phyloP scores from a whole-genome alignment of 2,888 invertebrate genomes.

The Cerceris rybyensis region DNA sequence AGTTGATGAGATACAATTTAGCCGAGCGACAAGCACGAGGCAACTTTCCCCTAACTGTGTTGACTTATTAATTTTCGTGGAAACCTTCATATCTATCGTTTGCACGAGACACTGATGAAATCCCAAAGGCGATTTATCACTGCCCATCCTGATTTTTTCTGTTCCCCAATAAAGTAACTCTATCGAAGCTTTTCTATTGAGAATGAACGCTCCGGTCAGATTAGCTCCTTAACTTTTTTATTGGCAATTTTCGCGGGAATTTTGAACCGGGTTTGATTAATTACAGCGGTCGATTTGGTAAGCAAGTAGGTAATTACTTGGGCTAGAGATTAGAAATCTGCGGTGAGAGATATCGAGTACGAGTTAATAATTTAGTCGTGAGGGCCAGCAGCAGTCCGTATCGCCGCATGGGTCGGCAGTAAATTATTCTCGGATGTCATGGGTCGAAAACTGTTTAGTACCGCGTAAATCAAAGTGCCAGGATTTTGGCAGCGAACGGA shows the following conservation, averaged over 20 bases:
- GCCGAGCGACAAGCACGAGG: no score
- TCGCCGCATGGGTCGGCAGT: constrained; percentile 27
- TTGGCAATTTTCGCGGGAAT: constrained; percentile 14
- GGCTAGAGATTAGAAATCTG: constrained; percentile 40
- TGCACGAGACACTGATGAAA: no score
- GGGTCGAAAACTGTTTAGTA: constrained; percentile 34
- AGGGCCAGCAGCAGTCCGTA: constrained; percentile 16
- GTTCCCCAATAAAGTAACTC: no score
- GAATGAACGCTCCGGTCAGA: no score
- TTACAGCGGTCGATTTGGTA: constrained; percentile 14
- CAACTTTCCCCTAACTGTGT: no score
- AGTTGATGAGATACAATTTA: no score
- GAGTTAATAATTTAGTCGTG: constrained; percentile 55
- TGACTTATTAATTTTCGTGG: no score
- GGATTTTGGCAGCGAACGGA: constrained; percentile 9
- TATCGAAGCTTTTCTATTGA: no score
- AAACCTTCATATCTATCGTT: no score
- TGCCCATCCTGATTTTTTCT: no score
- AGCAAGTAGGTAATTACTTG: constrained; percentile 32
- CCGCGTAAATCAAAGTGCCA: constrained; percentile 32
- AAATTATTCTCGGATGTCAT: constrained; percentile 44
- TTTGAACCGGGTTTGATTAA: constrained; percentile 21
- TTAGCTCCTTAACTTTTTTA: no score
- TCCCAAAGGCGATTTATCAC: no score
- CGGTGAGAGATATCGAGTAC: constrained; percentile 39